Evolutionary conservation across 1,140 invertebrate genomes (phyloP).

Genomic region (Penaeus japonicus): DNA sequence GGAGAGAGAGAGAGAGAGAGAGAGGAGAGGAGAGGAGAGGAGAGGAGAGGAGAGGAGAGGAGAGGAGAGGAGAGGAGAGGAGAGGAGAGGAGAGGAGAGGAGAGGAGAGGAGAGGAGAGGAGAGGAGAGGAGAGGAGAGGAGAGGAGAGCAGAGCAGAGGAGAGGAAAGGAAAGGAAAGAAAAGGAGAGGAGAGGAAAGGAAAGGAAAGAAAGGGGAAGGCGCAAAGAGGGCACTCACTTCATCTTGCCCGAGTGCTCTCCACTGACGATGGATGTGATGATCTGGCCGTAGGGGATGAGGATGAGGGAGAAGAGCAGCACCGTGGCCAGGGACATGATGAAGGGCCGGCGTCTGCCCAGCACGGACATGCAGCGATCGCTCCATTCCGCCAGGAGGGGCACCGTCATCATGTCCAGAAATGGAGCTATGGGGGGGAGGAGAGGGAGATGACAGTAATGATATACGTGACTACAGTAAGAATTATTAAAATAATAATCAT

Average conservation of each 20-base stretch:
- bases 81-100: no score
- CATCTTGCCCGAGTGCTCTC: slow-evolving; percentile 59
- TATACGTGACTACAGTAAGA: neutral
- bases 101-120: no score
- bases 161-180: no score
- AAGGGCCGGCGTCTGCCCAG: slow-evolving; percentile 67
- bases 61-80: no score
- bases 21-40: no score
- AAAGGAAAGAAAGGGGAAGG: no score
- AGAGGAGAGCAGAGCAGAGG: neutral
- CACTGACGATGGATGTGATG: slow-evolving; percentile 63
- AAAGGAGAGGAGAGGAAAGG: no score
- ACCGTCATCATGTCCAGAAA: slow-evolving; percentile 66
- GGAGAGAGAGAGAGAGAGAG: no score
- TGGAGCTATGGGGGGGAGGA: slow-evolving; percentile 48
- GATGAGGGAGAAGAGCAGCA: slow-evolving; percentile 63
- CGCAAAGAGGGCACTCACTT: slow-evolving; percentile 35
- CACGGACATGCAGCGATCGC: slow-evolving; percentile 64
- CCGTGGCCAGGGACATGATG: slow-evolving; percentile 63
- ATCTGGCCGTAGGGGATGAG: slow-evolving; percentile 60
- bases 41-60: no score
- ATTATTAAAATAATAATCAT: neutral
- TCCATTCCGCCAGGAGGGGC: slow-evolving; percentile 65
- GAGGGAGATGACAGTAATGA: neutral
- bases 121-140: no score